phyloP scores from a whole-genome alignment of 2,113 vertebrate species.

The Recurvirostra avosetta region DNA sequence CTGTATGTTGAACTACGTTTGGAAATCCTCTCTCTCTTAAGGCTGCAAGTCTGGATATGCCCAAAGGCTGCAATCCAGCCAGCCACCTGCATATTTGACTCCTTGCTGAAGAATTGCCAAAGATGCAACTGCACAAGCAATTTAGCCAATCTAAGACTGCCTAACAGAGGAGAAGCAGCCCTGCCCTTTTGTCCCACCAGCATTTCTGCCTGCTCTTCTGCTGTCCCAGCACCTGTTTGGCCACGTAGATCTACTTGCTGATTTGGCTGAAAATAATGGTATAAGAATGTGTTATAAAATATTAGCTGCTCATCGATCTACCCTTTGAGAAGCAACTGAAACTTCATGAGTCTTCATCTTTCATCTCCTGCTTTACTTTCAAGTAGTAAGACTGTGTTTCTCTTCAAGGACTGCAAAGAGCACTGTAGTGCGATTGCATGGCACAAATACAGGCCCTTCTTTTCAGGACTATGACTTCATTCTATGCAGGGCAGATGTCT shows the following conservation, averaged over 20 bases:
- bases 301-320: background rate
- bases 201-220: background rate
- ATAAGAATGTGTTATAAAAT: background rate
- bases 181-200: background rate
- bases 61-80: background rate
- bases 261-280: background rate
- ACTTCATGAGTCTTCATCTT: background rate
- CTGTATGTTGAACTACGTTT: background rate
- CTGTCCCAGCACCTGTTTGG: background rate
- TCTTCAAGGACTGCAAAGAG: background rate
- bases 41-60: background rate
- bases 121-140: background rate
- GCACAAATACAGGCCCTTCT: background rate
- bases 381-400: background rate
- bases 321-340: background rate
- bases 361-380: background rate
- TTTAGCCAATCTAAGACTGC: background rate
- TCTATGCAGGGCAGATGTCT: background rate
- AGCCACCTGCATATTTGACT: background rate
- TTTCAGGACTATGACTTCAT: background rate
- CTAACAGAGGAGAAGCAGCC: background rate
- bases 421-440: background rate
- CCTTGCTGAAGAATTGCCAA: background rate
- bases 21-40: background rate
- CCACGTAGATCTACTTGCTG: rapidly evolving